These are phyloP conservation scores for Leptinotarsa defecta DNA, from an alignment of 1,140 invertebrate genomes.

Conservation along the genomic window DNA sequence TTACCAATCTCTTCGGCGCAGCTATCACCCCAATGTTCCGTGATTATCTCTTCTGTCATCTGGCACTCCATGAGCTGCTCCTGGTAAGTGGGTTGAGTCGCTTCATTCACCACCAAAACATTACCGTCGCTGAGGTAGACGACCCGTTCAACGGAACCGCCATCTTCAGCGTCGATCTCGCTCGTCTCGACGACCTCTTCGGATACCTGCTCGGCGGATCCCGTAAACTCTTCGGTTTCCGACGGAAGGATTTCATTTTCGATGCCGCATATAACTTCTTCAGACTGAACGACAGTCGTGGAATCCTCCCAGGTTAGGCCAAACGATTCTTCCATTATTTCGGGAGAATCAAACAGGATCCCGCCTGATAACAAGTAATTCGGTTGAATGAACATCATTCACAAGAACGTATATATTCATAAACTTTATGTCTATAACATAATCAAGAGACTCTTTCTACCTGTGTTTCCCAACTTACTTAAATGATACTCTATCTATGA, in stretches of 20 bases:
- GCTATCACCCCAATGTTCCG: conserved; percentile 71
- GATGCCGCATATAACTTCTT: conserved; percentile 68
- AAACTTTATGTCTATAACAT: too few species aligned
- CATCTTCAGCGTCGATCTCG: conserved; percentile 20
- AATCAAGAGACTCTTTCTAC: too few species aligned
- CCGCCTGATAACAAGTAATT: too few species aligned
- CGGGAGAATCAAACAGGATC: conserved; percentile 20
- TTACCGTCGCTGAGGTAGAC: conserved; percentile 58
- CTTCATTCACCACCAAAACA: conserved; percentile 54
- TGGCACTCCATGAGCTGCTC: conserved; percentile 58
- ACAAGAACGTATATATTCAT: too few species aligned
- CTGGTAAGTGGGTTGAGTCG: conserved; percentile 49
- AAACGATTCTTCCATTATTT: conserved; percentile 57
- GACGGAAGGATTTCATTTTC: conserved; percentile 60
- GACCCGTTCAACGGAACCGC: conserved; percentile 37
- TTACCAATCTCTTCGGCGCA: conserved; percentile 50
- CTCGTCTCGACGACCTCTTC: conserved; percentile 48
- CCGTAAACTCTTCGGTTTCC: conserved; percentile 64
- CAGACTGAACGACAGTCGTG: conserved; percentile 63
- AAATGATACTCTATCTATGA: too few species aligned
- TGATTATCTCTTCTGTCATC: conserved; percentile 77
- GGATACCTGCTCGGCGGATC: conserved; percentile 57
- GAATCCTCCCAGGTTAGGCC: conserved; percentile 63
- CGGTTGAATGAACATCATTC: too few species aligned
- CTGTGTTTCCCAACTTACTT: too few species aligned